These are phyloP conservation scores for Campaea margaritaria DNA, from an alignment of 2,888 invertebrate species.

Conservation along the genomic window DNA sequence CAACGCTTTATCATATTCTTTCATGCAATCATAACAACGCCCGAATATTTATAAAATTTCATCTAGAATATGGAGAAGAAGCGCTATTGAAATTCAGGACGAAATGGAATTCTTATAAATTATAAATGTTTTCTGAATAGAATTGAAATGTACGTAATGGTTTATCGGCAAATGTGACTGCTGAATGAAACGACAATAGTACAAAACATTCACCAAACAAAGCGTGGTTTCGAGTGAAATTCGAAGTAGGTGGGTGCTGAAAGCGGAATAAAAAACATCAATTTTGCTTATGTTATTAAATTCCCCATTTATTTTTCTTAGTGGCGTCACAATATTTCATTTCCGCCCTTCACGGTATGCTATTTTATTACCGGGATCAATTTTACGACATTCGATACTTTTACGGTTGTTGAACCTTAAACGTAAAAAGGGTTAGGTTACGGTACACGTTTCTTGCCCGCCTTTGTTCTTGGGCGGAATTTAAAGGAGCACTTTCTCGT, in stretches of 20 bases:
- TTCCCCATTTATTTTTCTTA: conserved; percentile 58
- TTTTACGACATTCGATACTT: conserved; percentile 78
- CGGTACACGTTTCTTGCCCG: conserved; percentile 54
- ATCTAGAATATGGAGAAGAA: conserved; percentile 34
- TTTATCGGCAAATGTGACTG: conserved; percentile 45
- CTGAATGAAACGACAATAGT: conserved; percentile 43
- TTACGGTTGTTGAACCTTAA: conserved; percentile 75
- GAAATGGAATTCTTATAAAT: conserved; percentile 50
- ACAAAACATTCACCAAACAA: conserved; percentile 44
- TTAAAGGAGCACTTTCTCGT: conserved; percentile 53
- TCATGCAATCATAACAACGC: conserved; percentile 24
- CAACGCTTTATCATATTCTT: conserved; percentile 6
- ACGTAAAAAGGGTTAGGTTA: conserved; percentile 74
- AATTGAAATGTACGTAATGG: conserved; percentile 53
- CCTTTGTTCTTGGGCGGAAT: conserved; percentile 61
- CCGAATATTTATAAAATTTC: conserved; percentile 33
- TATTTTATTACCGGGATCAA: conserved; percentile 77
- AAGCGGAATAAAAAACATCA: conserved; percentile 37
- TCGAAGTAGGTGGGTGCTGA: conserved; percentile 10
- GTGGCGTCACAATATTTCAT: conserved; percentile 70
- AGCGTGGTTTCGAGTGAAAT: conserved; percentile 39
- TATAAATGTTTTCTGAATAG: conserved; percentile 51
- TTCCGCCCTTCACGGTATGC: conserved; percentile 70
- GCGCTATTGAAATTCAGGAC: conserved; percentile 40
- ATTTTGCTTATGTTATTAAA: conserved; percentile 50